These are phyloP conservation scores for Cherax destructor DNA, from an alignment of 1,140 invertebrate genomes.

Conservation along the genomic window DNA sequence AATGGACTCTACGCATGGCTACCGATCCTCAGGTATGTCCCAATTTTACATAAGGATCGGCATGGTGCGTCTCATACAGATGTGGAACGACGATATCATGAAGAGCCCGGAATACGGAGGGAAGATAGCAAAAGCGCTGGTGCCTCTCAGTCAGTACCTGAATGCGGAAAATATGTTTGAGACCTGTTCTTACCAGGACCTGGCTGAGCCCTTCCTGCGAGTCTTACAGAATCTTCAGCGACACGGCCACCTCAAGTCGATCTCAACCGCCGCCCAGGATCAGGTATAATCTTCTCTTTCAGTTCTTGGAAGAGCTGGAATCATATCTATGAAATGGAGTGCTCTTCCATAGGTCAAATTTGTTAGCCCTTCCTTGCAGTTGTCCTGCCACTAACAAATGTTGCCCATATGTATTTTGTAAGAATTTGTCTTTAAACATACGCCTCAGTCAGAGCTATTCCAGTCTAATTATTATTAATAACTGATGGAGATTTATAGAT, in stretches of 20 bases:
- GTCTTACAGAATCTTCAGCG: neutral
- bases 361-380: no score
- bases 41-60: neutral
- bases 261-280: neutral
- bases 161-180: neutral
- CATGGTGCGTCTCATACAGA: neutral
- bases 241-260: neutral
- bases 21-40: neutral
- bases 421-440: no score
- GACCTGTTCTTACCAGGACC: neutral
- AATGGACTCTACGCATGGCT: neutral
- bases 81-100: neutral
- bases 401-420: no score
- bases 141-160: neutral
- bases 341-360: no score
- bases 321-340: no score
- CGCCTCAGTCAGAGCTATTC: no score
- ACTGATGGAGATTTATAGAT: no score
- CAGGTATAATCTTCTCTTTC: neutral
- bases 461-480: no score
- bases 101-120: neutral
- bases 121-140: neutral
- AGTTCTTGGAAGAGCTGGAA: no score
- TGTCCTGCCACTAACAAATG: no score
- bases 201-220: neutral